phyloP scores from a whole-genome alignment of 2,113 vertebrate species.

The Phylloscopus trochilus region DNA sequence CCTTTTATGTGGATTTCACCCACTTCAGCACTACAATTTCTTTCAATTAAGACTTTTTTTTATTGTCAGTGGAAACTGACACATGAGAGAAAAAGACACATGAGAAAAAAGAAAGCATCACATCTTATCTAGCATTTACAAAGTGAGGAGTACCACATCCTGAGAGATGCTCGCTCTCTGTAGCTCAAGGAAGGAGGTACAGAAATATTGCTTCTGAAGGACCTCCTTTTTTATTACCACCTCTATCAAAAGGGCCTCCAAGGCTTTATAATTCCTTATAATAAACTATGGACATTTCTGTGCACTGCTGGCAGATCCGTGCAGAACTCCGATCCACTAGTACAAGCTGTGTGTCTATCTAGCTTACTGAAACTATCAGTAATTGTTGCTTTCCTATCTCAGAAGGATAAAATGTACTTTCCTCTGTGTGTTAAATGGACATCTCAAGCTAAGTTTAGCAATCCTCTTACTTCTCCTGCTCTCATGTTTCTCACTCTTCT shows the following conservation, averaged over 20 bases:
- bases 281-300: background rate
- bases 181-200: background rate
- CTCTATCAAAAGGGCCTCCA: background rate
- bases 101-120: background rate
- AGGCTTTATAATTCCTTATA: background rate
- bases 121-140: background rate
- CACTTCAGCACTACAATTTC: background rate
- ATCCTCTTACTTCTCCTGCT: background rate
- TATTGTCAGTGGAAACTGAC: background rate
- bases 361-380: background rate
- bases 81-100: background rate
- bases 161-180: background rate
- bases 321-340: background rate
- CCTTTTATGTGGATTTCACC: background rate
- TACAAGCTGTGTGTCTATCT: background rate
- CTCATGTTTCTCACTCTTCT: conserved; percentile 47
- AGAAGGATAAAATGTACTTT: conserved; percentile 44
- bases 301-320: background rate
- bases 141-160: background rate
- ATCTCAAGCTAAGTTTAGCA: conserved; percentile 63
- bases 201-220: background rate
- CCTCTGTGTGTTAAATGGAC: conserved; percentile 22
- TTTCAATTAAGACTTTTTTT: background rate
- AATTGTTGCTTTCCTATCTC: background rate
- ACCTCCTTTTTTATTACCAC: background rate